Evolutionary conservation across 2,113 vertebrate genomes (phyloP).

Genomic region (Columba janthina): DNA sequence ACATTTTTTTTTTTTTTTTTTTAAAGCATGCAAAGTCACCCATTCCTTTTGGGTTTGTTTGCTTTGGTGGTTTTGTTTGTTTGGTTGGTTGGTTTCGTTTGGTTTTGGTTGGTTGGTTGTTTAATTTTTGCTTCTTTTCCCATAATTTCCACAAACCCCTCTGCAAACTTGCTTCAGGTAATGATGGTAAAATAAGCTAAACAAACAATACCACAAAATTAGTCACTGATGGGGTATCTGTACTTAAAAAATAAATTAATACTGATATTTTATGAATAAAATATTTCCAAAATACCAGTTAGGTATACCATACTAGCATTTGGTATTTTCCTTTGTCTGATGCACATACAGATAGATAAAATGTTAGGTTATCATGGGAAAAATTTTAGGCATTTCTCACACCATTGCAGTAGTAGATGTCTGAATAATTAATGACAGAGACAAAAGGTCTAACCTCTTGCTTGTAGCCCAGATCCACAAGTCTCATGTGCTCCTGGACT

Average conservation of each 20-base stretch:
- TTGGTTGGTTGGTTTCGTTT: too few relatives aligned
- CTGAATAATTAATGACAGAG: neutral
- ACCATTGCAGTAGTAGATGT: neutral
- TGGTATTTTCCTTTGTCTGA: neutral
- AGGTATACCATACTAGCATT: neutral
- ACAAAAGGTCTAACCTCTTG: constrained; percentile 83
- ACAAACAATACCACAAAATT: neutral
- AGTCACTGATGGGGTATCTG: neutral
- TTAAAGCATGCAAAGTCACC: neutral
- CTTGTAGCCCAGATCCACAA: constrained; percentile 93
- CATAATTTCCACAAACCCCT: neutral
- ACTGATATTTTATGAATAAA: neutral
- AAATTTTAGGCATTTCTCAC: neutral
- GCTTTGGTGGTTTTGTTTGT: too few relatives aligned
- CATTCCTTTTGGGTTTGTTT: too few relatives aligned
- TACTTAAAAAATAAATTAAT: neutral
- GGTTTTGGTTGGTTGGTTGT: too few relatives aligned
- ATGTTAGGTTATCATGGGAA: neutral
- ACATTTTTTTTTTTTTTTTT: too few relatives aligned
- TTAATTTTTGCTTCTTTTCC: neutral
- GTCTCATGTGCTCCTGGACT: constrained; percentile 88
- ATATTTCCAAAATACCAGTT: neutral
- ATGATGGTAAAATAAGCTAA: neutral
- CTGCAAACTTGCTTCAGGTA: neutral
- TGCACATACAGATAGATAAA: neutral